A percentile compares a stretch with the other conserved stretches of the same genome.
Evolutionary conservation across 2,113 vertebrate species (phyloP).

Genomic region (Odocoileus hemionus): DNA sequence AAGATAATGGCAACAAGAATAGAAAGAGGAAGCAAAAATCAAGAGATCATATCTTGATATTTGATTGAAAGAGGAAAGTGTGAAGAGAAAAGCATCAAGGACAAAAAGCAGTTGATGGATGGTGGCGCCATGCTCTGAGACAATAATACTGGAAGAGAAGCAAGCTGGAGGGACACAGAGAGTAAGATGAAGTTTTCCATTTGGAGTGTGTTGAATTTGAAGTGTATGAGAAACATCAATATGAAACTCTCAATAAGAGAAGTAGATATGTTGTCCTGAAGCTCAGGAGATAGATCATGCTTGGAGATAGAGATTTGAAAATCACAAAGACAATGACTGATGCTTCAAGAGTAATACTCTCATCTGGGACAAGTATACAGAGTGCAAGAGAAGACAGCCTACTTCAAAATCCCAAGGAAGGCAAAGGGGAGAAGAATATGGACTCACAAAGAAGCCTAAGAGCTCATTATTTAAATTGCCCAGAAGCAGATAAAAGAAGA

Average conservation of each 20-base stretch:
- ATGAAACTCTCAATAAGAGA: not conserved
- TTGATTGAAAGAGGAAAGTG: not conserved
- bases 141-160: not conserved
- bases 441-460: not conserved
- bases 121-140: not conserved
- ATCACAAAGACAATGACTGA: not conserved
- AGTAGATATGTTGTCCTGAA: not conserved
- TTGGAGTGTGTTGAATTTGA: not conserved
- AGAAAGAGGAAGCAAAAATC: not conserved
- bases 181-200: not conserved
- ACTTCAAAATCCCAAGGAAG: not conserved
- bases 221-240: not conserved
- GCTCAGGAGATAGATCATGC: not conserved
- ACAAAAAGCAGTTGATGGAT: not conserved
- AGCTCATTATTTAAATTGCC: not conserved
- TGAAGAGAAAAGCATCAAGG: not conserved
- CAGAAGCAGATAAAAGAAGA: not conserved
- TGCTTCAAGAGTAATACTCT: not conserved
- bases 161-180: fast-evolving
- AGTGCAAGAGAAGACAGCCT: not conserved
- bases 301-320: not conserved
- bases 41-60: not conserved
- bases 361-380: not conserved
- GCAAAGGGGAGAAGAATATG: not conserved
- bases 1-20: not conserved